A percentile compares a stretch with the other conserved stretches of the same genome.
These are phyloP conservation scores for Lochmaea capreae DNA, from an alignment of 2,888 invertebrate genomes.

Conservation along the genomic window DNA sequence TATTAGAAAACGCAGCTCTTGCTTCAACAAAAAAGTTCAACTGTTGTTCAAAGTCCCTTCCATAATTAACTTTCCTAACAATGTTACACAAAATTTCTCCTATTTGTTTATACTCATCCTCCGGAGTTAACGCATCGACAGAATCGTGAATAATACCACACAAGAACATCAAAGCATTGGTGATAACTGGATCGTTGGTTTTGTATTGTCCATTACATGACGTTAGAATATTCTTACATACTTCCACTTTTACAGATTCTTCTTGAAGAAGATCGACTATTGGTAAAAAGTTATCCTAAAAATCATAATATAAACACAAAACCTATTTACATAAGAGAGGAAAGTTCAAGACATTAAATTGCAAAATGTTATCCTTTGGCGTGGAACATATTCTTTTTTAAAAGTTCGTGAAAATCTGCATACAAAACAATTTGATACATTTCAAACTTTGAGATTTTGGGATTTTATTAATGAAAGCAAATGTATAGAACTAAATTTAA, in stretches of 20 bases:
- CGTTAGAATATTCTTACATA: constrained; percentile 85
- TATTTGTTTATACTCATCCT: constrained; percentile 91
- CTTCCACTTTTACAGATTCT: constrained; percentile 83
- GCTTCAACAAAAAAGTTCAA: constrained; percentile 94
- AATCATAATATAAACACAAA: constrained; percentile 38
- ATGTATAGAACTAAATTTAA: no score
- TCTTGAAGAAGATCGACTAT: constrained; percentile 91
- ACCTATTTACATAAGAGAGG: neutral
- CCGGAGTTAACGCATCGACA: constrained; percentile 90
- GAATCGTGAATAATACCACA: constrained; percentile 93
- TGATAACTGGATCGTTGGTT: constrained; percentile 87
- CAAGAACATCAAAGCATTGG: constrained; percentile 88
- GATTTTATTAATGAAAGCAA: no score
- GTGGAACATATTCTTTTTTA: no score
- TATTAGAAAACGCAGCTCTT: constrained; percentile 88
- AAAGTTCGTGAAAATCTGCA: no score
- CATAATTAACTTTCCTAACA: constrained; percentile 84
- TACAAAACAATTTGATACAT: no score
- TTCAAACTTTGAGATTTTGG: no score
- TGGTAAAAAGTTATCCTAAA: constrained; percentile 89
- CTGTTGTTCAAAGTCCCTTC: constrained; percentile 90
- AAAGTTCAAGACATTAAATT: no score
- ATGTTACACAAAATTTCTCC: constrained; percentile 85
- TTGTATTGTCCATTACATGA: constrained; percentile 60
- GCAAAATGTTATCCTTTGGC: no score